Conservation (phyloP, 2,888 invertebrate species). For the Coelinius sp. region DNA sequence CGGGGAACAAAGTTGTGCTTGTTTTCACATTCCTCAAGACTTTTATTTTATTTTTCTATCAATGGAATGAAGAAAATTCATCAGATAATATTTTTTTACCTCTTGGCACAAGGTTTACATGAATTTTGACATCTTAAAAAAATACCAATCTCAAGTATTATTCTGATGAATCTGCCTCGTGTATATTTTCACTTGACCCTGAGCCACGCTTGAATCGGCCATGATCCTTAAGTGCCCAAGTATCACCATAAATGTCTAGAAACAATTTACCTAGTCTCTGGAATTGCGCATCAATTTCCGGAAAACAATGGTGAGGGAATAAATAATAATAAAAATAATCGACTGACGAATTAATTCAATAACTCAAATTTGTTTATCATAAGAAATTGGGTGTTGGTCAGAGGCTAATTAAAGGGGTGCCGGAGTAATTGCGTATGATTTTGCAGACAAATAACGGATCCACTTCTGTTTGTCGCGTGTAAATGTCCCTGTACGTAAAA, state of each 20-base stretch:
- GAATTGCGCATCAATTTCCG: conserved; percentile 36
- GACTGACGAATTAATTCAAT: neutral
- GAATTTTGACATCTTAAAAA: neutral
- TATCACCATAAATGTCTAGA: conserved; percentile 43
- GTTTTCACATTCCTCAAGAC: neutral
- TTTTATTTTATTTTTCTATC: neutral
- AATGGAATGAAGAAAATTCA: neutral
- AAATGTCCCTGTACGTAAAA: too few species aligned
- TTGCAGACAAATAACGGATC: neutral
- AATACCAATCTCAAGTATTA: neutral
- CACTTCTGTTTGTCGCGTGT: neutral
- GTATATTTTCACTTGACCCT: conserved; percentile 12
- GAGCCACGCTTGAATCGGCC: conserved; percentile 32
- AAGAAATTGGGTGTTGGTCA: neutral
- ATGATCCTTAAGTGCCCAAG: conserved; percentile 20
- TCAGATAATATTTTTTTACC: neutral
- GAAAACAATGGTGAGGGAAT: neutral
- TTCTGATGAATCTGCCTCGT: conserved; percentile 1
- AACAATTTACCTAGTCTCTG: conserved; percentile 44
- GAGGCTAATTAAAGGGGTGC: neutral
- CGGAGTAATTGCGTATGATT: neutral
- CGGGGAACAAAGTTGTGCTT: neutral
- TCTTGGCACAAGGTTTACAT: neutral
- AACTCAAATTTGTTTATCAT: neutral
- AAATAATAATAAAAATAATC: too few species aligned